These are phyloP conservation scores for Mesopsocus fuscifrons DNA, from an alignment of 2,888 invertebrate species.

Conservation along the genomic window DNA sequence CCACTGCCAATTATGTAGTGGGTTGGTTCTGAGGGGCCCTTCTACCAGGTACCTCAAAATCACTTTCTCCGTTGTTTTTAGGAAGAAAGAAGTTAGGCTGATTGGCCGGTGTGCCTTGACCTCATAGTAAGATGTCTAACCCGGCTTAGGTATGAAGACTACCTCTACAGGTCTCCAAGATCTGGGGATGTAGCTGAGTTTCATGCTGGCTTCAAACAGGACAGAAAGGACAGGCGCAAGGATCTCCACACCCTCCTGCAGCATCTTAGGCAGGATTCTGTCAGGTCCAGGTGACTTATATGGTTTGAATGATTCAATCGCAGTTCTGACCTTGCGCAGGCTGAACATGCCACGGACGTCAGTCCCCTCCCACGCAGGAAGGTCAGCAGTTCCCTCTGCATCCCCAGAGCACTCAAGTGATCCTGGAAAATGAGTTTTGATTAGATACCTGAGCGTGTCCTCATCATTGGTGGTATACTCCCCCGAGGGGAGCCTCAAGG, in stretches of 20 bases:
- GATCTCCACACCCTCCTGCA: background rate
- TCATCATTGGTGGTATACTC: background rate
- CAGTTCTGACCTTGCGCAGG: background rate
- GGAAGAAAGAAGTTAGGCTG: too few species aligned
- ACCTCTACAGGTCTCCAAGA: background rate
- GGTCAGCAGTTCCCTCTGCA: too few species aligned
- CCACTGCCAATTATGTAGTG: too few species aligned
- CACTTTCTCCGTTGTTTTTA: too few species aligned
- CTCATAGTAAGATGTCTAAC: too few species aligned
- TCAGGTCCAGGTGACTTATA: slow-evolving; percentile 9
- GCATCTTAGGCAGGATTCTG: slow-evolving; percentile 2
- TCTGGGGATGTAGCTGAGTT: background rate
- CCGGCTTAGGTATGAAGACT: background rate
- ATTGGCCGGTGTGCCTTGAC: too few species aligned
- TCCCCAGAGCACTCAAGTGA: too few species aligned
- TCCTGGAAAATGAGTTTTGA: slow-evolving; percentile 1
- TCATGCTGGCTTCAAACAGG: background rate
- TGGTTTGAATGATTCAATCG: background rate
- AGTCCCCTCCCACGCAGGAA: too few species aligned
- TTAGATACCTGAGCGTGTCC: background rate
- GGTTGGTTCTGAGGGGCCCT: too few species aligned
- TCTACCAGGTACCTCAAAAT: too few species aligned
- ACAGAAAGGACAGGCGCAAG: background rate
- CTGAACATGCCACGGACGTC: too few species aligned
- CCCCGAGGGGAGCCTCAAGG: background rate